phyloP scores from a whole-genome alignment of 2,888 invertebrate genomes.

The Tanytarsus gracilentus region DNA sequence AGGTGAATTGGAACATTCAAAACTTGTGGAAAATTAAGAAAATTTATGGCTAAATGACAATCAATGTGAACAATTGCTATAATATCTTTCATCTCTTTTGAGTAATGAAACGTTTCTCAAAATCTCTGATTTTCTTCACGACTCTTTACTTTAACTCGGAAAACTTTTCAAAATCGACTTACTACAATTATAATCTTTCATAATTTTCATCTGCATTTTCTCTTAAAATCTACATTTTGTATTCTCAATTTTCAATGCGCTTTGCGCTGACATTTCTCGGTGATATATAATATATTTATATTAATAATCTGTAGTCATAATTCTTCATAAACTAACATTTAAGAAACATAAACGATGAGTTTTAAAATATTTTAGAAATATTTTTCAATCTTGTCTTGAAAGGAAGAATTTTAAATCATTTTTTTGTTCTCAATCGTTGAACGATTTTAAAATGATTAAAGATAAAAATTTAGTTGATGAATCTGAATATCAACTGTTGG shows the following conservation, averaged over 20 bases:
- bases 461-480: no score
- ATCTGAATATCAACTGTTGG: no score
- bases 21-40: neutral
- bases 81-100: neutral
- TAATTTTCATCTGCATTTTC: constrained; percentile 11
- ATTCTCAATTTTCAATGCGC: constrained; percentile 4
- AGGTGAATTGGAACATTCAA: no score
- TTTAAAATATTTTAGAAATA: constrained; percentile 26
- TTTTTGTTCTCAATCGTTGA: neutral
- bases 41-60: constrained; percentile 8
- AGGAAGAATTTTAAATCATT: constrained; percentile 6
- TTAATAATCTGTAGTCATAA: constrained; percentile 14
- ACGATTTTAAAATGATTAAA: no score
- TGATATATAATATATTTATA: constrained; percentile 14
- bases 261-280: constrained; percentile 16
- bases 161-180: neutral
- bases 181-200: neutral
- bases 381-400: constrained; percentile 20
- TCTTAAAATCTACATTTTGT: constrained; percentile 2
- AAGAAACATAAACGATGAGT: constrained; percentile 25
- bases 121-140: neutral
- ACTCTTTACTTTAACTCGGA: neutral
- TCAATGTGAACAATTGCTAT: constrained; percentile 6
- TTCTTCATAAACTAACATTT: constrained; percentile 28
- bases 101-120: neutral